These are phyloP conservation scores for Zaprionus tsacasi DNA, from an alignment of 1,140 invertebrate species.

Conservation along the genomic window DNA sequence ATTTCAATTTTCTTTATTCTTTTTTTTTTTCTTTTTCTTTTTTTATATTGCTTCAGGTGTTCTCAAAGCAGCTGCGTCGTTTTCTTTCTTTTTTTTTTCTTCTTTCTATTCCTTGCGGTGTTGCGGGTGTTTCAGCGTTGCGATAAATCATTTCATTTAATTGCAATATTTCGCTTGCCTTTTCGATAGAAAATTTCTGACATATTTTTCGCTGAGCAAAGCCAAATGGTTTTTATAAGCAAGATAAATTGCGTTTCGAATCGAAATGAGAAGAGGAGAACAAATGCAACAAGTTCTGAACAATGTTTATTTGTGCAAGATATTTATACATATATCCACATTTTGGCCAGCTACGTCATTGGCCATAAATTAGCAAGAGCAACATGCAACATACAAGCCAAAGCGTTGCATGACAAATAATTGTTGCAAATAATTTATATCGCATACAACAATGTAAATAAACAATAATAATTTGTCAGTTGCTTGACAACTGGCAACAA, in stretches of 20 bases:
- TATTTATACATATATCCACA: constrained; percentile 11
- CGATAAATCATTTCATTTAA: constrained; percentile 75
- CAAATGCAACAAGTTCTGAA: constrained; percentile 72
- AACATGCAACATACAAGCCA: constrained; percentile 25
- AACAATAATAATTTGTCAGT: constrained; percentile 66
- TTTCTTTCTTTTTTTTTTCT: constrained; percentile 7
- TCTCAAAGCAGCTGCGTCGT: constrained; percentile 24
- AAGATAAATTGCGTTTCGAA: constrained; percentile 71
- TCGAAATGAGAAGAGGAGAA: constrained; percentile 46
- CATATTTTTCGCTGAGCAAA: constrained; percentile 35
- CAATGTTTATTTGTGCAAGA: constrained; percentile 56
- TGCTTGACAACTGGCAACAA: constrained; percentile 55
- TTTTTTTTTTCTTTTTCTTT: constrained; percentile 1
- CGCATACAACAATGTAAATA: constrained; percentile 72
- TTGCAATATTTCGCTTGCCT: constrained; percentile 68
- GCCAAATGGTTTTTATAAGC: constrained; percentile 51
- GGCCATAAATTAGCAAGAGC: constrained; percentile 57
- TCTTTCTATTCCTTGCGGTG: constrained; percentile 6
- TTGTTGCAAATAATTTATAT: constrained; percentile 74
- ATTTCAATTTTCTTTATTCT: constrained; percentile 1
- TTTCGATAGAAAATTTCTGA: constrained; percentile 49
- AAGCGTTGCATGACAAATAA: constrained; percentile 49
- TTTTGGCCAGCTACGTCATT: constrained; percentile 46
- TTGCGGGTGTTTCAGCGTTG: constrained; percentile 56
- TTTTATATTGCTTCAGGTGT: constrained; percentile 6